Evolutionary conservation across 2,113 vertebrate genomes (phyloP), one percentile per base, ranked within the genome.

Genomic region (Cavia aperea): DNA sequence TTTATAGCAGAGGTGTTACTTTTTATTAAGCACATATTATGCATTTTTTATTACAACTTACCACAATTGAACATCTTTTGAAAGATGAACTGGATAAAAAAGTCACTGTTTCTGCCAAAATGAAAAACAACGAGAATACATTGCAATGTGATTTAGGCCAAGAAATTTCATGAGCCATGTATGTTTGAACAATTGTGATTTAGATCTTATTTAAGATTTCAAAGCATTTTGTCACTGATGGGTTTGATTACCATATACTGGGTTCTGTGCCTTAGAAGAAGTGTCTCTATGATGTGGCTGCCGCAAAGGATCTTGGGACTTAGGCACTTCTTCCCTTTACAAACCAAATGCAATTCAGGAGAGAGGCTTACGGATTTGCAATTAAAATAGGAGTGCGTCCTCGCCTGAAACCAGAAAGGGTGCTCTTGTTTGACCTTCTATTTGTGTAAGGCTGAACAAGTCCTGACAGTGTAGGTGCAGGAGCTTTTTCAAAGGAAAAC

Each of bases 281-380:
- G 94, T 85, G 93, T 96, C 96, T 97, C 96, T 95, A 91, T 81
- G 95, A 96, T 95, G 96, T 87, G 96, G 92, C 95, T 96, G 96
- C 96, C n/a, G 91, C 94, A 96, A 97, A 95, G 93, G 96, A 97
- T 96, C 95, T 94, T 93, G 94, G 94, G 96, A 97, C 94, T 97
- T 95, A 94, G 60, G 90, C 65, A 65, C 0, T 0, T 91, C 66
- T 86, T 93, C 95, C 95, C 89, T 97, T 97, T 97, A 96, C 96
- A 97, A 97, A 97, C 97, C 96, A 97, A 97, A 97, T 96, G 96
- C 96, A 97, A 97, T 97, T 97, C 97, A 97, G 94, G 93, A 91
- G 96, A 97, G 93, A 96, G 96, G 92, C 83, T 87, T 79, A 49
- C 16, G 39, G 70, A 88, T 97, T 97, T 97, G 88, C 97, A 97